Conservation (phyloP, 1,140 invertebrate species). For the Tetranychus cinnabarinus region DNA sequence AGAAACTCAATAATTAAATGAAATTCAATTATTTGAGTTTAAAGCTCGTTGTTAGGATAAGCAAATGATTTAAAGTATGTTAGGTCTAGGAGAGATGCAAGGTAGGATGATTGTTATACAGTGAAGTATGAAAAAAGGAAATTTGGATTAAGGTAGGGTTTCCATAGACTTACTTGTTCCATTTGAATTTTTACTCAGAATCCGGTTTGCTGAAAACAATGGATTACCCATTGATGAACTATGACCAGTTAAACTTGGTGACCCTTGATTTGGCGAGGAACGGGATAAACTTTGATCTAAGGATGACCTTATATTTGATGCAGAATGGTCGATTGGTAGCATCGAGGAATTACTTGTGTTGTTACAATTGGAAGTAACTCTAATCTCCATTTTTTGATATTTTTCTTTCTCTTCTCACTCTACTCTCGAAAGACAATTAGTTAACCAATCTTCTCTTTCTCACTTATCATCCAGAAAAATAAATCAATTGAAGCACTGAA, state of each 20-base stretch:
- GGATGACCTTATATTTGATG: constrained; percentile 1
- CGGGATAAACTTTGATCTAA: not conserved
- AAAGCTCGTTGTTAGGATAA: no score
- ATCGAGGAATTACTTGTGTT: constrained; percentile 1
- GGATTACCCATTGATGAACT: not conserved
- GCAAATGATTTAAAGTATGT: no score
- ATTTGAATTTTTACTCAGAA: constrained; percentile 11
- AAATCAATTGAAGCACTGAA: not conserved
- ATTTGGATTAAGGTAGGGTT: not conserved
- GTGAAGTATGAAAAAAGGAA: not conserved
- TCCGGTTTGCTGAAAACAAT: constrained; percentile 2
- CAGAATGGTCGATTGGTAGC: constrained; percentile 4
- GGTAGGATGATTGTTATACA: no score
- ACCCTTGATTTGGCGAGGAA: not conserved
- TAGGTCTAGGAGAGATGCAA: no score
- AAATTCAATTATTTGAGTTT: no score
- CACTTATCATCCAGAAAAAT: no score
- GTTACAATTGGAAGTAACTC: not conserved
- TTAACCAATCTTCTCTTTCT: not conserved
- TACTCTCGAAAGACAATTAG: not conserved
- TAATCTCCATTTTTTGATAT: not conserved
- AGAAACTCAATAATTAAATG: no score
- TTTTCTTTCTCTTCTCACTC: not conserved
- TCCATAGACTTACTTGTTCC: constrained; percentile 13
- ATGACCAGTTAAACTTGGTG: not conserved